Percentiles rank a stretch among this genome's conserved stretches.
Conservation (phyloP, 2,888 invertebrate genomes). For the Platypus cylindrus region DNA sequence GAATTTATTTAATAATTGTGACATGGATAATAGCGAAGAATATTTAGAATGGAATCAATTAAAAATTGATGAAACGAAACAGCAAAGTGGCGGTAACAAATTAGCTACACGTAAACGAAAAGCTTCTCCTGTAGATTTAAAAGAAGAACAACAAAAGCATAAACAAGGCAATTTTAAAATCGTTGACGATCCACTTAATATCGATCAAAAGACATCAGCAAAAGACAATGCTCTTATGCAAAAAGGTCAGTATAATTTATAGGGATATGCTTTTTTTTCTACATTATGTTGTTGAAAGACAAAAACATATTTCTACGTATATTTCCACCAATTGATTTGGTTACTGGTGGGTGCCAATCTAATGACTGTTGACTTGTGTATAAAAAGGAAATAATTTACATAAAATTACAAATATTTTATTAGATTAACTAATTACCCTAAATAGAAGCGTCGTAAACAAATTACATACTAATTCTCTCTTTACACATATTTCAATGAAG, state of each 20-base stretch:
- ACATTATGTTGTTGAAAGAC: too few species aligned
- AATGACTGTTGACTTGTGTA: too few species aligned
- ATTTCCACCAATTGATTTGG: too few species aligned
- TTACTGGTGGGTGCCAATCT: too few species aligned
- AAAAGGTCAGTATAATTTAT: conserved; percentile 26
- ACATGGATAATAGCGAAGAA: conserved; percentile 31
- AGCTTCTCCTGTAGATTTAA: conserved; percentile 16
- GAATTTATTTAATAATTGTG: conserved; percentile 26
- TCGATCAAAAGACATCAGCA: conserved; percentile 19
- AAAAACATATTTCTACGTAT: too few species aligned
- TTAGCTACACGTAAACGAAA: conserved; percentile 13
- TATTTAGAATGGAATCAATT: conserved; percentile 33
- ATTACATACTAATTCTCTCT: too few species aligned
- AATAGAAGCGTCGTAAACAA: too few species aligned
- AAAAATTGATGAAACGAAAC: conserved; percentile 23
- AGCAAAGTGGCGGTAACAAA: conserved; percentile 1
- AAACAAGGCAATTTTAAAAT: conserved; percentile 16
- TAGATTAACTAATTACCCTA: too few species aligned
- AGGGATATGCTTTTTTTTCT: too few species aligned
- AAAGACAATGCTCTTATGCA: conserved; percentile 18
- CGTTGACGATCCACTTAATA: conserved; percentile 19
- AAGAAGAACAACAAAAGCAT: conserved; percentile 10
- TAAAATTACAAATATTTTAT: too few species aligned
- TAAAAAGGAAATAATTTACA: too few species aligned
- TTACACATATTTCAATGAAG: too few species aligned